Evolutionary conservation across 2,113 vertebrate genomes (phyloP), one percentile per base, ranked within the genome.

Genomic region (Accipiter virgatus): DNA sequence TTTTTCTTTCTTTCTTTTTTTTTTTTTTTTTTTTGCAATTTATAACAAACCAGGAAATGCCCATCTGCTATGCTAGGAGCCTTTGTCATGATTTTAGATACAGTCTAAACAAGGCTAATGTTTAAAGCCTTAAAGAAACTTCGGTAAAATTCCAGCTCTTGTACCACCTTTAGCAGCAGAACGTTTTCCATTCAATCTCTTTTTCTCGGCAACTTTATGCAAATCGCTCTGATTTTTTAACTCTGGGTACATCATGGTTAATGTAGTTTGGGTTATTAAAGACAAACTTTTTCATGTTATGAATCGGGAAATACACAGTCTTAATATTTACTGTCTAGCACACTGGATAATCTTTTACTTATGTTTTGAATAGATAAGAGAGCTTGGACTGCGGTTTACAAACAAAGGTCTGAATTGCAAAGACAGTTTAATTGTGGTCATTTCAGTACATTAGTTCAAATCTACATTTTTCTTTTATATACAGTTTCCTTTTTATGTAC

Each of bases 281-380:
- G 72, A 89, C 62, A 86, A 91, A 95, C 48, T 32, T 92, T 65
- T 93, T 73, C 52, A 79, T 87, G 65, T 85, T 83, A 87, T 62
- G 70, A 83, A 89, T 90, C 56, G 75, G 88, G 86, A 93, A 81
- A 78, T 85, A 22, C 38, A 52, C 55, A 95, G 66, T 96, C 96
- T 94, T 85, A 86, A 96, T 93, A 94, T 93, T 95, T 96, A 73
- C 84, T 77, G 90, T 96, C 94, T 91, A 93, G 81, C 32, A 87
- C 34, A 63, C 50, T 83, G 55, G 75, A 70, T 90, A 90, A 95
- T 86, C 81, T 93, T 73, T 19, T 85, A 61, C 55, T 88, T 84
- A 32, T 80, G 70, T 70, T 91, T 92, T 92, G 91, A 81, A 55
- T 72, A 95, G 86, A 93, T 97, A 94, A 94, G 91, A 92, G 86